Evolutionary conservation across 2,113 vertebrate genomes (phyloP).

Genomic region (Zingel zingel): DNA sequence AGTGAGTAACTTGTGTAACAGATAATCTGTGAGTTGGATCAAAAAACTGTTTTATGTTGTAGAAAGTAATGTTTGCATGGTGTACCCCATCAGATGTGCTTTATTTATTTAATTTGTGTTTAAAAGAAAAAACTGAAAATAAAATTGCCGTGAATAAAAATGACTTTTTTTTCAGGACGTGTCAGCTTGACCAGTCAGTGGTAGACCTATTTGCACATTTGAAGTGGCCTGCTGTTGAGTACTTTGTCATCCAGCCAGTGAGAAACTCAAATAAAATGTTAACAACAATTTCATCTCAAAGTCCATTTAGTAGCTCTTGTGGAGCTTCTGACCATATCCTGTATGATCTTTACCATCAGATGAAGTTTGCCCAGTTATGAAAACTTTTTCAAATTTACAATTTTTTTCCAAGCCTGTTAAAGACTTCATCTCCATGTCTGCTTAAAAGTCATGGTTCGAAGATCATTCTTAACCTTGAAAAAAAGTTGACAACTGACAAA

Average conservation of each 20-base stretch:
- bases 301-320: not conserved
- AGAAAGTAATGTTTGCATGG: constrained; percentile 84
- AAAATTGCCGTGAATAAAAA: constrained; percentile 75
- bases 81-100: constrained; percentile 82
- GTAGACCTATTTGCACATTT: not conserved
- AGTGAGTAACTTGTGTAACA: constrained; percentile 57
- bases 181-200: not conserved
- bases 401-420: no score
- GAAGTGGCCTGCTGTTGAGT: not conserved
- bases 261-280: not conserved
- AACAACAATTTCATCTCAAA: not conserved
- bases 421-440: not conserved
- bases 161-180: constrained; percentile 45
- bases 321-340: not conserved
- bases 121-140: constrained; percentile 65
- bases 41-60: constrained; percentile 73
- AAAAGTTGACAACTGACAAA: not conserved
- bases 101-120: constrained; percentile 91
- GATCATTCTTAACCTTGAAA: not conserved
- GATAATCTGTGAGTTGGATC: constrained; percentile 54
- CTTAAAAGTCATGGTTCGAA: not conserved
- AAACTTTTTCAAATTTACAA: not conserved
- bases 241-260: not conserved
- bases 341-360: not conserved
- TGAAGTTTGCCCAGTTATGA: not conserved